Evolutionary conservation across 2,888 invertebrate genomes (phyloP), one percentile per base, ranked within the genome.

Genomic region (Aleiodes alternator): DNA sequence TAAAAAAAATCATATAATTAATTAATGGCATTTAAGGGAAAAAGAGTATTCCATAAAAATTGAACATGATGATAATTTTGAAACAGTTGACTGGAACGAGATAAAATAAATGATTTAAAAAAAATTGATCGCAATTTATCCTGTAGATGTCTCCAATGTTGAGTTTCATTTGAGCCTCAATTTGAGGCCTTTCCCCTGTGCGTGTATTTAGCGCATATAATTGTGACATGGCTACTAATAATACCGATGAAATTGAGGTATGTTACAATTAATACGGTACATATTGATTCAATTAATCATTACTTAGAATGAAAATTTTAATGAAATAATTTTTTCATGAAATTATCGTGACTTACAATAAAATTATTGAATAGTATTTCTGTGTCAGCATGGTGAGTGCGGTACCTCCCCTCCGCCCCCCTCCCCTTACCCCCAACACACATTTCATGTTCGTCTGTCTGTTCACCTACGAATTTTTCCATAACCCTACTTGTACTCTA

Each of bases 171-270:
- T 43, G 16, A 64, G 34, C 9, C 43, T 43, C 64, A 9, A 43
- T 64, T 51, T 31, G 31, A 29, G 50, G 50, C 48, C 53, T 61
- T 68, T 29, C 48, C 31, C 16, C 7, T 69, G 64, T 68, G 68
- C n/a, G 68, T 57, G 57, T 50, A 14, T 70, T n/a, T 72, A 81
- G 83, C 73, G 59, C 29, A n/a, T 38, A 59, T 59, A 16, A 64
- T 72, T 68, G 78, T 91, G 91, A 91, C 89, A 92, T 92, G 92
- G 92, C 92, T 91, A 92, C 92, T 87, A 92, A 91, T 90, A 92
- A 90, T 90, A 90, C 90, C 80, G 92, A 92, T 87, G 92, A 92
- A 90, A 91, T 92, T 84, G 92, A 92, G 91, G 92, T 92, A 90
- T 55, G 72, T 34, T 48, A 9, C 48, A 50, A 72, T 34, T 29